Base-by-base conservation (phyloP, 2,797 vertebrate genomes). In the Acanthornis magna region DNA sequence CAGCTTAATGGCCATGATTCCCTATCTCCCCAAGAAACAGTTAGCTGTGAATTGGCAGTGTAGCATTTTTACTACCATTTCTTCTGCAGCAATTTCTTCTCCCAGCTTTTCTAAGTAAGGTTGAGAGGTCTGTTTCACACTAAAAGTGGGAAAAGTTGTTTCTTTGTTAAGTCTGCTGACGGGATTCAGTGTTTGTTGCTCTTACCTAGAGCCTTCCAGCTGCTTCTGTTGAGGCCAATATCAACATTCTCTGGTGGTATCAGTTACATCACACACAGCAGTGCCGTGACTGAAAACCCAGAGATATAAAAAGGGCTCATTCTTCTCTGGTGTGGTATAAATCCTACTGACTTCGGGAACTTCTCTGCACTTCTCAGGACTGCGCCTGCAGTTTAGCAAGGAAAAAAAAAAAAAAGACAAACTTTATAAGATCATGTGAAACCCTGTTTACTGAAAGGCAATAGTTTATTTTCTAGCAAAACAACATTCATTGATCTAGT, bases 351-450 rank as follows among this genome's bases (percentile, higher is more conserved):
- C 80, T 89, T 88, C 0, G 14, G 60, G 82, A 96, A 81, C 47
- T 66, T 54, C 85, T 85, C 73, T 78, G 63, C 81, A 68, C 51
- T 88, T 86, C 86, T 95, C 84, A 95, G 90, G 93, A 95, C 13
- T 89, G 42, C 65, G 16, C 65, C 60, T 87, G 53, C 61, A 80
- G 25, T 92, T 91, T 75, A 82, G 72, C n/a, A 79, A 79, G 47
- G 25, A 30, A 42, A 70, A 60, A 61, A 54, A 50, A 43, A 36
- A 10, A 11, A 38, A 38, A 38, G 38, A 45, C 43, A 18, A 45
- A 45, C 30, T 81, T 75, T 38, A 78, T 29, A 83, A 74, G 20
- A 42, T 78, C 62, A 55, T 4, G 18, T 76, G 63, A 92, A 87
- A 84, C 38, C 17, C n/a, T 68, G 32, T 57, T 79, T 73, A 79